Percentiles rank a stretch among this genome's conserved stretches.
Evolutionary conservation across 1,140 invertebrate genomes (phyloP).

Genomic region (Lutraria rhynchaena): DNA sequence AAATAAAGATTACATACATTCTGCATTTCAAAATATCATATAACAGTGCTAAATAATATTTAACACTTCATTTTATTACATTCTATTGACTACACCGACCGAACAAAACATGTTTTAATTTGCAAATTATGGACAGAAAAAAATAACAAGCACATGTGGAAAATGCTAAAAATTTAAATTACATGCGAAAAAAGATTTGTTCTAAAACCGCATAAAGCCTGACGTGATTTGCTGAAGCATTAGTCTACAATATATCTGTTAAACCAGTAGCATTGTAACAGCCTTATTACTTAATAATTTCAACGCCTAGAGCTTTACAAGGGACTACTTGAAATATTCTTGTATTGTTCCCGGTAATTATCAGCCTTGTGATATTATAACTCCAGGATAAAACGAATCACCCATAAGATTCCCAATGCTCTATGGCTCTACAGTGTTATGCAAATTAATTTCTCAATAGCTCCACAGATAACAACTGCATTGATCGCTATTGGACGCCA

Average conservation of each 20-base stretch:
- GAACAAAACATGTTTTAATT: too few relatives aligned
- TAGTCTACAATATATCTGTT: slow-evolving; percentile 25
- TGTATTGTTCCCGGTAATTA: slow-evolving; percentile 51
- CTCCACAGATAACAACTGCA: not conserved
- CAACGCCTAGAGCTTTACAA: slow-evolving; percentile 44
- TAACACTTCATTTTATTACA: too few relatives aligned
- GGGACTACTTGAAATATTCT: slow-evolving; percentile 42
- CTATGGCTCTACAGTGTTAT: slow-evolving; percentile 10
- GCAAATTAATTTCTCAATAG: slow-evolving; percentile 24
- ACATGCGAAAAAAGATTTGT: slow-evolving; percentile 14
- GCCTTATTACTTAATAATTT: slow-evolving; percentile 54
- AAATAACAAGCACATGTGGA: too few relatives aligned
- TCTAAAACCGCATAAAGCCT: slow-evolving; percentile 36
- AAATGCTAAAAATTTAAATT: slow-evolving; percentile 20
- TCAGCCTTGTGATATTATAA: slow-evolving; percentile 27
- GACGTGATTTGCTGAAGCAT: slow-evolving; percentile 29
- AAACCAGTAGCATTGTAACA: slow-evolving; percentile 28
- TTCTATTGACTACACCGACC: too few relatives aligned
- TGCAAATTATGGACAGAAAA: too few relatives aligned
- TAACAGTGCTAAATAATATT: too few relatives aligned
- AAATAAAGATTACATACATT: too few relatives aligned
- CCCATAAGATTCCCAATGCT: slow-evolving; percentile 16
- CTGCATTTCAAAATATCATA: too few relatives aligned
- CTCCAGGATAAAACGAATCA: slow-evolving; percentile 42
- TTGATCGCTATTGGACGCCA: slow-evolving; percentile 26